Evolutionary conservation across 1,140 invertebrate species (phyloP).

Genomic region (Diuraphis noxia): DNA sequence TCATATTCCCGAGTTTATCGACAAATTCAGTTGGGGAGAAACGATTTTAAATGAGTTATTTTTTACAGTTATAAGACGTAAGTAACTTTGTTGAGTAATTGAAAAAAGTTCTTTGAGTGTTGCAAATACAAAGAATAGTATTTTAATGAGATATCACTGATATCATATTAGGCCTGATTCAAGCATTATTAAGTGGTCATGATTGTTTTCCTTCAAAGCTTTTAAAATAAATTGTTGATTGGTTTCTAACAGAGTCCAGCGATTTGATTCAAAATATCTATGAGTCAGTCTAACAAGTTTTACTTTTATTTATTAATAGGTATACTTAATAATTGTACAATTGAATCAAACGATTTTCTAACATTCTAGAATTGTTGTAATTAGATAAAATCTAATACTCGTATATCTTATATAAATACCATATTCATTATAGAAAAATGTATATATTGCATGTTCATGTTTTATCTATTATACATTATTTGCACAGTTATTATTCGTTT

Average conservation of each 20-base stretch:
- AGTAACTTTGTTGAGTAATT: neutral
- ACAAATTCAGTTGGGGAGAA: neutral
- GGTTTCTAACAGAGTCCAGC: too few species aligned
- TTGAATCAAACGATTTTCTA: neutral
- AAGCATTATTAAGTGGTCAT: neutral
- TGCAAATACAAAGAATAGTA: neutral
- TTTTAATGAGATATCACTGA: neutral
- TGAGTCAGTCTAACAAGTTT: too few species aligned
- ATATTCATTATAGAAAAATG: too few species aligned
- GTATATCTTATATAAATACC: too few species aligned
- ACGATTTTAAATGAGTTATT: neutral
- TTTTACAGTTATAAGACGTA: neutral
- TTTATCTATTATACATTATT: too few species aligned
- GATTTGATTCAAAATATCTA: too few species aligned
- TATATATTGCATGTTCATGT: too few species aligned
- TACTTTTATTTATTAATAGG: too few species aligned
- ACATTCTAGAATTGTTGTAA: too few species aligned
- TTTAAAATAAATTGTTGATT: neutral
- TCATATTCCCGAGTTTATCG: neutral
- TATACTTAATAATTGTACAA: neutral
- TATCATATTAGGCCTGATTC: too few species aligned
- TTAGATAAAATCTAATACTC: too few species aligned
- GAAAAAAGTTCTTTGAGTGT: neutral
- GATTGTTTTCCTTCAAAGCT: neutral
- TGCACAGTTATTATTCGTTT: too few species aligned